Evolutionary conservation across 2,888 invertebrate species (phyloP).

Genomic region (Enchytraeus crypticus): DNA sequence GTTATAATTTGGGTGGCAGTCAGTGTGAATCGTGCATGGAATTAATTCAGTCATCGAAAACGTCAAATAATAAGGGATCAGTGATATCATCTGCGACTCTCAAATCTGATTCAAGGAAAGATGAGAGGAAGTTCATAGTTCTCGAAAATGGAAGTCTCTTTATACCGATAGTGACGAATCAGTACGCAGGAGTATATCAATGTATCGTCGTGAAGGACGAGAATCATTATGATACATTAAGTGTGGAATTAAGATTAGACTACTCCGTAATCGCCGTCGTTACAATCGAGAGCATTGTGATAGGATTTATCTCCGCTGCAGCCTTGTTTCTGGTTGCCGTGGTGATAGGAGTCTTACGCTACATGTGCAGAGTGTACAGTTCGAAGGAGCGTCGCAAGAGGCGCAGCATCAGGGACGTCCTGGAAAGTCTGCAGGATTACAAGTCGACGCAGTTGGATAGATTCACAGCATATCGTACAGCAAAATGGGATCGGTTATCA

Average conservation of each 20-base stretch:
- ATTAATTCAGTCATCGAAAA: too few relatives aligned
- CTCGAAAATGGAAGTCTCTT: constrained; percentile 70
- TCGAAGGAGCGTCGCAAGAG: constrained; percentile 46
- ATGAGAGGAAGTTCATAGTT: constrained; percentile 57
- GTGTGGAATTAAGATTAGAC: constrained; percentile 61
- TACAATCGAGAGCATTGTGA: constrained; percentile 71
- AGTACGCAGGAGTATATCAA: constrained; percentile 70
- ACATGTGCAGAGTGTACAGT: constrained; percentile 60
- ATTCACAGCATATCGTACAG: constrained; percentile 39
- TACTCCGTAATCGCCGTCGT: constrained; percentile 74
- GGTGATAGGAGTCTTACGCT: constrained; percentile 66
- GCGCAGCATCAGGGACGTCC: constrained; percentile 75
- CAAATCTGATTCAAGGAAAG: too few relatives aligned
- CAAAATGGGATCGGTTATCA: constrained; percentile 36
- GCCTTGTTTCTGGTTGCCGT: constrained; percentile 72
- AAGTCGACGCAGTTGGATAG: constrained; percentile 35
- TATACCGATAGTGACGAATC: constrained; percentile 58
- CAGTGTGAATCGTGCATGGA: too few relatives aligned
- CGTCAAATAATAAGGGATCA: too few relatives aligned
- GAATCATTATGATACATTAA: constrained; percentile 66
- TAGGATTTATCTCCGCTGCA: constrained; percentile 70
- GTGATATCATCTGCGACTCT: too few relatives aligned
- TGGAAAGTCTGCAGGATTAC: constrained; percentile 60
- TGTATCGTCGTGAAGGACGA: constrained; percentile 81
- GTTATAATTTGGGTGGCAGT: too few relatives aligned